Evolutionary conservation across 2,888 invertebrate genomes (phyloP), one percentile per base, ranked within the genome.

Genomic region (Platycheirus rosarum): DNA sequence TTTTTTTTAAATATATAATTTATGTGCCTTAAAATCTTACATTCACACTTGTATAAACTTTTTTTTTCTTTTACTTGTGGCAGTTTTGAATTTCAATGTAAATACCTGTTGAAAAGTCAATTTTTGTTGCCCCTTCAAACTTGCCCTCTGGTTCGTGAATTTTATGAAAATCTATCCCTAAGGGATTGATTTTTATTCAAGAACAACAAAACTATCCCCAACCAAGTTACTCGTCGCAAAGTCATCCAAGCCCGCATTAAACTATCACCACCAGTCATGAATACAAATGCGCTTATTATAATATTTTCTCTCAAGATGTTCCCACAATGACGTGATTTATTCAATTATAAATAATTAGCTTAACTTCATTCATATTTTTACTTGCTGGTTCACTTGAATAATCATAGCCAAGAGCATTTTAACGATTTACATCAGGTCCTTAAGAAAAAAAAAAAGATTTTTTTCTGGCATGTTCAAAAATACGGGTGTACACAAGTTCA

Each of bases 331-430:
- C 32, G 76, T 65, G 65, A 80, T 76, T 76, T 65, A 76, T 80
- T 70, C 75, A 80, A 80, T 76, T 80, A 70, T 37, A 70, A 65
- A 44, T 70, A 80, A 80, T 80, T 80, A 80, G 80, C 80, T 32
- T 32, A 26, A 69, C 32, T 62, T 40, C 1, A 13, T 32, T 65
- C 46, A 32, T 48, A 18, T 44, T 14, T 49, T 62, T 71, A 29
- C 20, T 40, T 66, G 20, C 18, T 8, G 40, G 14, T 29, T 44
- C n/a, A 49, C 53, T n/a, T 44, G 18, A 42, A 29, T n/a, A 42
- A 40, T 51, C 71, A 42, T 40, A 40, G 53, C n/a, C n/a, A n/a
- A 60, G 51, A 23, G 60, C 26, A 68, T 29, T 55, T 48, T 57
- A 57, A 14, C 48, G 48, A 53, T 57, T 57, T 77, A 77, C 71